These are phyloP conservation scores for Drosophila sordidapex DNA, from an alignment of 2,888 invertebrate species.

Conservation along the genomic window DNA sequence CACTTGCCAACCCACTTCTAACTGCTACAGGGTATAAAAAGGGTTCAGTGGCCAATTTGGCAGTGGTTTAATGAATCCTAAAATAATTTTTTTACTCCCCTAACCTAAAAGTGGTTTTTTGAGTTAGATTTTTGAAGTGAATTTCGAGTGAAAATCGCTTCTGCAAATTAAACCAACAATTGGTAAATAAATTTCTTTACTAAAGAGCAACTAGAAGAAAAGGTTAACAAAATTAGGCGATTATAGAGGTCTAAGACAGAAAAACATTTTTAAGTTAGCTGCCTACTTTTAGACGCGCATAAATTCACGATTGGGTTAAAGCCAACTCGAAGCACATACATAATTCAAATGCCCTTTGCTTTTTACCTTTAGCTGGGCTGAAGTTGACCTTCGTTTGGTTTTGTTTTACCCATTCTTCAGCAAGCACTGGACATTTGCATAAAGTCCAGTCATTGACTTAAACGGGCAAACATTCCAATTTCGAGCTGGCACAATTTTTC, in stretches of 20 bases:
- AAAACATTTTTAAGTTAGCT: conserved; percentile 24
- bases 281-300: conserved; percentile 60
- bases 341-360: conserved; percentile 50
- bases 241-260: conserved; percentile 12
- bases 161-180: neutral
- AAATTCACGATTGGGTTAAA: conserved; percentile 37
- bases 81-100: neutral
- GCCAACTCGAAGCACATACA: conserved; percentile 50
- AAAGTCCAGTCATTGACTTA: conserved; percentile 72
- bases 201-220: conserved; percentile 26
- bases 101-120: neutral
- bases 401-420: conserved; percentile 17
- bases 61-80: conserved; percentile 64
- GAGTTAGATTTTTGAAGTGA: neutral
- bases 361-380: conserved; percentile 19
- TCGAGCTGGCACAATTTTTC: conserved; percentile 37
- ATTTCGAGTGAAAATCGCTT: neutral
- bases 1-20: neutral
- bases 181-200: conserved; percentile 36
- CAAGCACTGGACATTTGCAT: conserved; percentile 58
- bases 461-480: conserved; percentile 69
- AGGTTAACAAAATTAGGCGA: conserved; percentile 15
- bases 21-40: conserved; percentile 24
- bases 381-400: conserved; percentile 23
- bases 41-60: conserved; percentile 71